Evolutionary conservation across 1,140 invertebrate species (phyloP).

Genomic region (Nylanderia fulva): DNA sequence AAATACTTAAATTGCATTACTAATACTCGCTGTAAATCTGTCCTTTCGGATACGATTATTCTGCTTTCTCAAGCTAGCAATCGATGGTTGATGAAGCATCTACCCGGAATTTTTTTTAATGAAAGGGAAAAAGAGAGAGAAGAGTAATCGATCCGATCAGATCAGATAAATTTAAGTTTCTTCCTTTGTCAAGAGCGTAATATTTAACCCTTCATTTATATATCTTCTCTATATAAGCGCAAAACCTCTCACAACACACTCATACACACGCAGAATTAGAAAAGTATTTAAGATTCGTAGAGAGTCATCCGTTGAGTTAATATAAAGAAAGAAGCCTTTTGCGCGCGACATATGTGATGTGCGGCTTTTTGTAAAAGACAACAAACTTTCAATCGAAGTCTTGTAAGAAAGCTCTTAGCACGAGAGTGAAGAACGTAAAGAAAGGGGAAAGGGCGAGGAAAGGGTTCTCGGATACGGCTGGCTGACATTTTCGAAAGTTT

Average conservation of each 20-base stretch:
- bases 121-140: neutral
- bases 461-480: constrained; percentile 75
- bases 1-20: constrained; percentile 80
- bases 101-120: constrained; percentile 23
- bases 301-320: constrained; percentile 70
- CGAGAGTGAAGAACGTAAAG: constrained; percentile 57
- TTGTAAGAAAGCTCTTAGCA: constrained; percentile 71
- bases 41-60: constrained; percentile 43
- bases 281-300: constrained; percentile 67
- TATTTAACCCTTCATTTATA: constrained; percentile 74
- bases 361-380: constrained; percentile 61
- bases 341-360: constrained; percentile 40
- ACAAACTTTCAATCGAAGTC: constrained; percentile 68
- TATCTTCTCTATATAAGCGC: constrained; percentile 71
- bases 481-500: constrained; percentile 81
- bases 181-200: constrained; percentile 67
- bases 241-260: constrained; percentile 76
- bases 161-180: constrained; percentile 78
- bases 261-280: constrained; percentile 72
- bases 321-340: constrained; percentile 44
- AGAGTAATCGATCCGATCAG: constrained; percentile 68
- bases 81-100: no score
- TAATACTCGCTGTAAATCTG: constrained; percentile 80
- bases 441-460: neutral
- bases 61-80: no score